A percentile compares a stretch with the other conserved stretches of the same genome.
phyloP scores from a whole-genome alignment of 2,113 vertebrate genomes.

The Onychostoma macrolepis region DNA sequence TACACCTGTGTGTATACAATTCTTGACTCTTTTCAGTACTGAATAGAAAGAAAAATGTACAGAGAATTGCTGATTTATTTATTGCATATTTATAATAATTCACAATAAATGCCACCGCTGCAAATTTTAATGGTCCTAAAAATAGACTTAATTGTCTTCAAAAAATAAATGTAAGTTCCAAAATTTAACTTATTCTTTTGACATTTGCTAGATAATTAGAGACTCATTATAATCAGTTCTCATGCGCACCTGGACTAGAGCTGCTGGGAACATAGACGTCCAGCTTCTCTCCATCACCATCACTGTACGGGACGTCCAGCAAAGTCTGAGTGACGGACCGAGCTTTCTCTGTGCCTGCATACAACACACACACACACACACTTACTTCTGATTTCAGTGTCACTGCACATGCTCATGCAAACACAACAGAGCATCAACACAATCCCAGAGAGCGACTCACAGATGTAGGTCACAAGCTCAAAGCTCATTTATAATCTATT shows the following conservation, averaged over 20 bases:
- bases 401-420: not conserved
- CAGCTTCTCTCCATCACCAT: constrained; percentile 78
- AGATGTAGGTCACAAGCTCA: not conserved
- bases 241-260: constrained; percentile 68
- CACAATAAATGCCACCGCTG: too few species aligned
- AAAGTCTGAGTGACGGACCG: constrained; percentile 67
- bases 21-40: not conserved
- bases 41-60: not conserved
- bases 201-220: not conserved
- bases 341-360: constrained; percentile 75
- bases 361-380: not conserved
- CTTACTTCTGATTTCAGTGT: not conserved
- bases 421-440: not conserved
- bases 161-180: not conserved
- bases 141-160: not conserved
- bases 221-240: not conserved
- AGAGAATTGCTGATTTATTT: not conserved
- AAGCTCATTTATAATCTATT: not conserved
- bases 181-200: not conserved
- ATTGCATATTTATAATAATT: not conserved
- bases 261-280: constrained; percentile 85
- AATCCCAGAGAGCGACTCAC: not conserved
- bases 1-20: not conserved
- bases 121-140: not conserved
- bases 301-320: constrained; percentile 84